Base-by-base conservation (phyloP, 1,140 invertebrate species). In the Scaptodrosophila lebanonensis region DNA sequence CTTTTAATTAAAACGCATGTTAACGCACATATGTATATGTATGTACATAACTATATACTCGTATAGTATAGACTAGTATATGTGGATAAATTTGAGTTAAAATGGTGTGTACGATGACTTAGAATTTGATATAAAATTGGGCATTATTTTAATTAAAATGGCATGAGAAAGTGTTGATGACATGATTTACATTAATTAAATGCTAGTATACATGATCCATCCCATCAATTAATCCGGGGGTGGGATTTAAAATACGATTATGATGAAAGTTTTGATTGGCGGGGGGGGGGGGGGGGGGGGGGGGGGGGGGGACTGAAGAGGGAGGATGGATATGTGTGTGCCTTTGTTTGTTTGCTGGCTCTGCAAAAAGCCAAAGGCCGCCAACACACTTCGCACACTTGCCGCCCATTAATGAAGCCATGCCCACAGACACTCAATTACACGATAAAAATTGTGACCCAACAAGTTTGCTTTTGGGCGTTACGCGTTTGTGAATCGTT, bases 1-100 rank as follows among this genome's bases (percentile, higher is more conserved):
- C 54, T 70, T 69, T 69, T 69, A 69, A 70, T 70, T 70, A 69
- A 65, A 69, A 68, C 44, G 33, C 12, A 22, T 25, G 32, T 12
- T 18, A 35, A 20, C 17, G n/a, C n/a, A n/a, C n/a, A n/a, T n/a
- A n/a, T n/a, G n/a, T n/a, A n/a, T n/a, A n/a, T n/a, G n/a, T n/a
- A n/a, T n/a, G n/a, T n/a, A n/a, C n/a, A n/a, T n/a, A n/a, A n/a
- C n/a, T n/a, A n/a, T n/a, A n/a, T n/a, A n/a, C n/a, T n/a, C n/a
- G n/a, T n/a, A n/a, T n/a, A n/a, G n/a, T n/a, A n/a, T n/a, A n/a
- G n/a, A n/a, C n/a, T n/a, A n/a, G n/a, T n/a, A n/a, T n/a, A n/a
- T n/a, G n/a, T n/a, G n/a, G n/a, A n/a, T n/a, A n/a, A 58, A 63
- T 44, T 63, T 69, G 66, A 56, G 42, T 22, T 66, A 66, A 63